Conservation (phyloP, 2,888 invertebrate genomes). For the Perizoma affinitatum region DNA sequence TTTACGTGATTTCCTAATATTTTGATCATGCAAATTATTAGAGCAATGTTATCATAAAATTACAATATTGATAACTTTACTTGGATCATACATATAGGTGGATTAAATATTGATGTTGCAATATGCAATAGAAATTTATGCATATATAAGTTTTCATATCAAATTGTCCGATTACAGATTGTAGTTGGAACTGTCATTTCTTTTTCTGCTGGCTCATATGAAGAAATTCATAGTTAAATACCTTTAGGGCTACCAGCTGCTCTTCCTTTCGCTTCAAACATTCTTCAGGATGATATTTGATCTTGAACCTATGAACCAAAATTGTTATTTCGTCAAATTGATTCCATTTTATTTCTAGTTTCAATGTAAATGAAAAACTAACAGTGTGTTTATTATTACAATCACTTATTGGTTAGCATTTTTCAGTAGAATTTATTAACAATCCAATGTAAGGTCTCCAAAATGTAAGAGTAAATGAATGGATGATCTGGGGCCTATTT, state of each 20-base stretch:
- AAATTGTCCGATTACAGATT: no score
- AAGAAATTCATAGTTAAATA: background rate
- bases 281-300: constrained; percentile 99
- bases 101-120: no score
- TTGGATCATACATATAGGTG: no score
- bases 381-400: constrained; percentile 14
- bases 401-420: no score
- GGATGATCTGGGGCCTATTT: no score
- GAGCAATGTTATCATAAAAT: no score
- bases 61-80: no score
- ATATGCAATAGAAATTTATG: no score
- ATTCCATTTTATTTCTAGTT: constrained; percentile 4
- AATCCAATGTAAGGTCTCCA: constrained; percentile 28
- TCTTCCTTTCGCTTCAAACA: constrained; percentile 95
- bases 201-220: no score
- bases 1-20: background rate
- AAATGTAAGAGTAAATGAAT: constrained; percentile 43
- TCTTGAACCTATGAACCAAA: constrained; percentile 93
- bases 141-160: no score
- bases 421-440: constrained; percentile 9
- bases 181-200: no score
- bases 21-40: no score
- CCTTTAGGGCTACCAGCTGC: constrained; percentile 91
- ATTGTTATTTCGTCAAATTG: constrained; percentile 24
- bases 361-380: constrained; percentile 24